A percentile compares a stretch with the other conserved stretches of the same genome.
These are phyloP conservation scores for Hozukius guyotensis DNA, from an alignment of 2,797 vertebrate species.

Conservation along the genomic window DNA sequence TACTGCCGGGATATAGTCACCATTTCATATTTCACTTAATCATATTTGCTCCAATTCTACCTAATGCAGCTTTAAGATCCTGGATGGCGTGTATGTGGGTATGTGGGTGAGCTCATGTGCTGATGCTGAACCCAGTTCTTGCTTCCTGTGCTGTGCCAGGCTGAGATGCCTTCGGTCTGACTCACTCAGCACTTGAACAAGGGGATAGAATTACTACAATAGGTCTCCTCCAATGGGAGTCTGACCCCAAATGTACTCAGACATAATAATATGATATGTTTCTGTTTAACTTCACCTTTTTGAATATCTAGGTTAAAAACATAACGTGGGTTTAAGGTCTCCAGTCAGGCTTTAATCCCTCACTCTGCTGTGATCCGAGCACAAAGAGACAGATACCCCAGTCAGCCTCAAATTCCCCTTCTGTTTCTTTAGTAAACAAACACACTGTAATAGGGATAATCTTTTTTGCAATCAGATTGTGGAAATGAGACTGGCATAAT, in stretches of 20 bases:
- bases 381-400: slow-evolving; percentile 35
- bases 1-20: too few relatives aligned
- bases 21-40: too few relatives aligned
- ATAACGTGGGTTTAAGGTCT: slow-evolving; percentile 33
- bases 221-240: slow-evolving; percentile 42
- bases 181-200: slow-evolving; percentile 70
- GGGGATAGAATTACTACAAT: slow-evolving; percentile 60
- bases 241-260: slow-evolving; percentile 11
- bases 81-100: slow-evolving; percentile 1
- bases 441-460: slow-evolving; percentile 48
- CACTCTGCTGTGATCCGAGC: slow-evolving; percentile 33
- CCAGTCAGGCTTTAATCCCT: slow-evolving; percentile 45
- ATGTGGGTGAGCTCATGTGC: slow-evolving; percentile 34
- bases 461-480: slow-evolving; percentile 44
- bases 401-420: slow-evolving; percentile 13
- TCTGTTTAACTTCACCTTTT: not conserved
- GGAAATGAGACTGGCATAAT: slow-evolving; percentile 29
- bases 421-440: slow-evolving; percentile 58
- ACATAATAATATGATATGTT: not conserved
- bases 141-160: slow-evolving; percentile 66
- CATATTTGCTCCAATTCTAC: too few relatives aligned
- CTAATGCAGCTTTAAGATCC: not conserved
- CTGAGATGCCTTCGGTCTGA: slow-evolving; percentile 77
- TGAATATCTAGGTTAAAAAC: slow-evolving; percentile 35
- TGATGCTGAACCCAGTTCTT: slow-evolving; percentile 38